These are phyloP conservation scores for Anarrhichthys ocellatus DNA, from an alignment of 2,113 vertebrate genomes.

Conservation along the genomic window DNA sequence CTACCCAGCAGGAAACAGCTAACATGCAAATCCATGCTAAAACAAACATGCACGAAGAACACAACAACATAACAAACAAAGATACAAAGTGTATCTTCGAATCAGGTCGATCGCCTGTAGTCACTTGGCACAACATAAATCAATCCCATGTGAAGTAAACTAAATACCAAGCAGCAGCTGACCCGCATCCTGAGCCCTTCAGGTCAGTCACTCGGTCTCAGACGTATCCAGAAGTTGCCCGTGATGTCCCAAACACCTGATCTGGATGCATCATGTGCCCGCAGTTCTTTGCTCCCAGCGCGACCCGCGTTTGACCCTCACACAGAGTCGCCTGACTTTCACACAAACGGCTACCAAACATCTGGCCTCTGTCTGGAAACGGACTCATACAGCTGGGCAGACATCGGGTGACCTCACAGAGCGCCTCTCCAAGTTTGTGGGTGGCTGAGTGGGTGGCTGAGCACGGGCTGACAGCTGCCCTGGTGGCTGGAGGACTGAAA, in stretches of 20 bases:
- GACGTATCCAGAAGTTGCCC: conserved; percentile 45
- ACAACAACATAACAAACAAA: conserved; percentile 47
- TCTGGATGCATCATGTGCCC: conserved; percentile 53
- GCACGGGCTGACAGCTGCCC: conserved; percentile 69
- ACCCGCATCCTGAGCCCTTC: conserved; percentile 58
- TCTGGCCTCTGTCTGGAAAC: conserved; percentile 63
- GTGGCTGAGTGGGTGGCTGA: conserved; percentile 63
- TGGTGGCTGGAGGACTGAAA: conserved; percentile 49
- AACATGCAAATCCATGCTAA: conserved; percentile 59
- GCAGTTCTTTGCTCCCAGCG: conserved; percentile 43
- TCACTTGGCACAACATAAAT: conserved; percentile 46
- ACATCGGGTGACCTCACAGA: conserved; percentile 52
- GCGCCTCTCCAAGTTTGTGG: conserved; percentile 49
- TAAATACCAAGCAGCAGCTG: conserved; percentile 56
- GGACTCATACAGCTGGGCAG: conserved; percentile 39
- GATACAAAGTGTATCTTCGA: conserved; percentile 47
- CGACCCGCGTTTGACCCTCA: conserved; percentile 64
- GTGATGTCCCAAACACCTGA: conserved; percentile 60
- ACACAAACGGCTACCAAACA: conserved; percentile 62
- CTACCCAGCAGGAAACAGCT: conserved; percentile 49
- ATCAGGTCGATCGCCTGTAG: conserved; percentile 32
- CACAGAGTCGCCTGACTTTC: conserved; percentile 53
- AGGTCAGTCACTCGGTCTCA: conserved; percentile 43
- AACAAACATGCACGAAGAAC: background rate
- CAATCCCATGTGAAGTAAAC: conserved; percentile 47